Base-by-base conservation (phyloP, 2,888 invertebrate genomes). In the Pandemis corylana region DNA sequence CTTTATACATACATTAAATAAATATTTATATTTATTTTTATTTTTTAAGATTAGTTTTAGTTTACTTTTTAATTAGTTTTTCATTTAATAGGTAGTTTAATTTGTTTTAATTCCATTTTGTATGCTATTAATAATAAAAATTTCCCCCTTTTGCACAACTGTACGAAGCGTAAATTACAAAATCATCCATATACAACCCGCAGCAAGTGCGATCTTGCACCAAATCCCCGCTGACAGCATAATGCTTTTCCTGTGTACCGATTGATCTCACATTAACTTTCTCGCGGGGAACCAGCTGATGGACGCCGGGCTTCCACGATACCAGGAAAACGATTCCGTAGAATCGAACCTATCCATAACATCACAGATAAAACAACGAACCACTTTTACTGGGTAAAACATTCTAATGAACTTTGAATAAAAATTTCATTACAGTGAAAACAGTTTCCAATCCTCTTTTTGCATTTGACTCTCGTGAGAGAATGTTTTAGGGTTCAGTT, bases 181-280 rank as follows among this genome's bases (percentile, higher is more conserved):
- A 36, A 36, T 36, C 28, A 36, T 36, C 28, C 28, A 36, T 12
- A 46, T 46, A 46, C 10, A 46, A 46, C 49, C 68, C 63, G 68
- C 59, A 20, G 10, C 20, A 68, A 13, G 10, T 2, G 12, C 9
- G 64, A 36, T n/a, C 73, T 68, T 73, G 64, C 36, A 63, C 73
- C 73, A 64, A 36, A 41, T 56, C 20, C 20, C 4, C 41, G n/a
- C 63, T 49, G 73, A 68, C 68, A 64, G 72, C 68, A 44, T 72
- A 73, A 73, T 73, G 68, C 73, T 49, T 68, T 73, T 73, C 64
- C 64, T 64, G 68, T 73, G 73, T 73, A 15, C 36, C 64, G 68
- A 68, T 73, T 73, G 73, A 68, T 63, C 68, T 63, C 56, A 44
- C 63, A 73, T 73, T 68, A 68, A 73, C 68, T 56, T 72, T 42